Percentiles rank a stretch among this genome's conserved stretches.
Conservation (phyloP, 2,888 invertebrate genomes). For the Tiliacea citrago region DNA sequence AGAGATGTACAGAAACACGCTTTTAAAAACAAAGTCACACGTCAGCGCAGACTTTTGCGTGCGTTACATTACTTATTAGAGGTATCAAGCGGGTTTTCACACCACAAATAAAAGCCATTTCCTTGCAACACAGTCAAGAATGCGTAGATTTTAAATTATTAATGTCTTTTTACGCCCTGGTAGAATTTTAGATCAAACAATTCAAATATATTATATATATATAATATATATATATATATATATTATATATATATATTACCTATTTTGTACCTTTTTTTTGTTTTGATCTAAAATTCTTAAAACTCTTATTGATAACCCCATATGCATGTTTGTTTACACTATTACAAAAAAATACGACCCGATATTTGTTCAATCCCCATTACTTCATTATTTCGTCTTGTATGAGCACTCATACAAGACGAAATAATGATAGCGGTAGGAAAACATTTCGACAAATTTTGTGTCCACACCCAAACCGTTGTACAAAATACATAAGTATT, state of each 20-base stretch:
- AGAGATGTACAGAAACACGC: neutral
- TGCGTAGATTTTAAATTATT: neutral
- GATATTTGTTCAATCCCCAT: conserved; percentile 7
- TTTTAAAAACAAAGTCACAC: neutral
- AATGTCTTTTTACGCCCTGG: no score
- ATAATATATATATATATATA: no score
- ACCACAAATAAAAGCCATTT: neutral
- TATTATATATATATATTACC: no score
- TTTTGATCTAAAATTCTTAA: no score
- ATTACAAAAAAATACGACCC: neutral
- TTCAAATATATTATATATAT: neutral
- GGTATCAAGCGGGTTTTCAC: neutral
- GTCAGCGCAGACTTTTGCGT: neutral
- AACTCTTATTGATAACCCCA: neutral
- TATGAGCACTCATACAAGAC: neutral
- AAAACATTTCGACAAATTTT: conserved; percentile 18
- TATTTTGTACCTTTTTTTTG: no score
- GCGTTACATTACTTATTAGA: no score
- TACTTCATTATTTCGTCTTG: no score
- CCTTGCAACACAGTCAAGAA: neutral
- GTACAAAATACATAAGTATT: neutral
- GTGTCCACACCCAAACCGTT: neutral
- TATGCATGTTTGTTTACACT: neutral
- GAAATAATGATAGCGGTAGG: conserved; percentile 8
- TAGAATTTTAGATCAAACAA: neutral